Percentiles rank a stretch among this genome's conserved stretches.
Evolutionary conservation across 2,797 vertebrate species (phyloP).

Genomic region (Clarias platycephalus): DNA sequence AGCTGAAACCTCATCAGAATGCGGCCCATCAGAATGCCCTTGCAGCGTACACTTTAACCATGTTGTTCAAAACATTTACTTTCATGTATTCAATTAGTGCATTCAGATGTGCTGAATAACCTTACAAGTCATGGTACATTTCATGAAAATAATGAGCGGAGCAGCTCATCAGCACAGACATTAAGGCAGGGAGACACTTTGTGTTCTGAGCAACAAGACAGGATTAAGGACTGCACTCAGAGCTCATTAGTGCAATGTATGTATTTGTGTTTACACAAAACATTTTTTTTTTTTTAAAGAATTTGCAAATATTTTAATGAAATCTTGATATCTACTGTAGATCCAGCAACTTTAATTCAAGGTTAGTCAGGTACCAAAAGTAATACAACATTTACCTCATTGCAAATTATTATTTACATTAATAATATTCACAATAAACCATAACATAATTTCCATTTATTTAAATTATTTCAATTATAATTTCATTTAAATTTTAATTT

Average conservation of each 20-base stretch:
- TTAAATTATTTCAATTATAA: too few relatives aligned
- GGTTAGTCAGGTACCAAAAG: neutral
- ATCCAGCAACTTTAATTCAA: neutral
- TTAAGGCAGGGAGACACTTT: neutral
- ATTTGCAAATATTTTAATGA: neutral
- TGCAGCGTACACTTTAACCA: slow-evolving; percentile 14
- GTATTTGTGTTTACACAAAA: neutral
- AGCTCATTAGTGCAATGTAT: slow-evolving; percentile 19
- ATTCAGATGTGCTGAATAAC: slow-evolving; percentile 24
- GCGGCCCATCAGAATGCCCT: neutral
- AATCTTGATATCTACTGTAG: too few relatives aligned
- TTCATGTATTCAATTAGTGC: slow-evolving; percentile 46
- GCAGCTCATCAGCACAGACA: slow-evolving; percentile 21
- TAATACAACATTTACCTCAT: too few relatives aligned
- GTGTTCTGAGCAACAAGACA: slow-evolving; percentile 14
- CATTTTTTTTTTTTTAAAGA: slow-evolving; percentile 8
- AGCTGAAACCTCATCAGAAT: slow-evolving; percentile 38
- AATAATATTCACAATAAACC: neutral
- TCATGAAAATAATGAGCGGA: slow-evolving; percentile 48
- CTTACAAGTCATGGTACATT: slow-evolving; percentile 49
- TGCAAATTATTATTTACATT: neutral
- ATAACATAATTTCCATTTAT: too few relatives aligned
- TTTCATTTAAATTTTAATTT: too few relatives aligned
- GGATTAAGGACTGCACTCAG: slow-evolving; percentile 5
- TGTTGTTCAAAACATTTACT: slow-evolving; percentile 39